A percentile compares a stretch with the other conserved stretches of the same genome.
Conservation (phyloP, 2,797 vertebrate genomes). For the Hyperoplus lanceolatus region DNA sequence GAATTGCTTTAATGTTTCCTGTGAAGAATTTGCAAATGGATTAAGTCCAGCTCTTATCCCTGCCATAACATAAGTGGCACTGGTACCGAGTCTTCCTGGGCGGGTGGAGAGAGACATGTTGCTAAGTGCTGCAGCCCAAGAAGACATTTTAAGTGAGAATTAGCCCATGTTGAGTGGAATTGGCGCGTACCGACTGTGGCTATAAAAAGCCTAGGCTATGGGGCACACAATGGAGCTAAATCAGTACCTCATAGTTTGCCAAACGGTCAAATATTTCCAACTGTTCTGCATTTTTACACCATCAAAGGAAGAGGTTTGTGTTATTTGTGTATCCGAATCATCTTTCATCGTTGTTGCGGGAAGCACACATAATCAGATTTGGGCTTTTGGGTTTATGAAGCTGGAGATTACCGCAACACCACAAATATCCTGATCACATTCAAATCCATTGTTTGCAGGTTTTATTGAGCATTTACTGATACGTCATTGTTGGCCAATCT, state of each 20-base stretch:
- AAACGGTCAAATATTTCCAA: slow-evolving; percentile 12
- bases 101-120: slow-evolving; percentile 47
- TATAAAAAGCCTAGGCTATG: slow-evolving; percentile 44
- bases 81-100: slow-evolving; percentile 35
- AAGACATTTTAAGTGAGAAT: slow-evolving; percentile 63
- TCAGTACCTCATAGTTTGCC: slow-evolving; percentile 19
- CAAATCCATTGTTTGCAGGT: background rate
- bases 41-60: slow-evolving; percentile 22
- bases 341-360: background rate
- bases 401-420: background rate
- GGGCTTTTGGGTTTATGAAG: background rate
- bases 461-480: background rate
- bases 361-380: background rate
- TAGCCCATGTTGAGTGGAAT: slow-evolving; percentile 57
- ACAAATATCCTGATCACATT: background rate
- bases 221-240: slow-evolving; percentile 34
- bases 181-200: slow-evolving; percentile 43
- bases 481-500: background rate
- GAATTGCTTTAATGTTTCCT: slow-evolving; percentile 20
- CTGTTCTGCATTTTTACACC: background rate
- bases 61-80: slow-evolving; percentile 13
- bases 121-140: slow-evolving; percentile 53
- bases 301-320: background rate
- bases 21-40: slow-evolving; percentile 4
- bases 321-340: background rate